Base-by-base conservation (phyloP, 1,140 invertebrate species). In the Tetragonula clypearis region DNA sequence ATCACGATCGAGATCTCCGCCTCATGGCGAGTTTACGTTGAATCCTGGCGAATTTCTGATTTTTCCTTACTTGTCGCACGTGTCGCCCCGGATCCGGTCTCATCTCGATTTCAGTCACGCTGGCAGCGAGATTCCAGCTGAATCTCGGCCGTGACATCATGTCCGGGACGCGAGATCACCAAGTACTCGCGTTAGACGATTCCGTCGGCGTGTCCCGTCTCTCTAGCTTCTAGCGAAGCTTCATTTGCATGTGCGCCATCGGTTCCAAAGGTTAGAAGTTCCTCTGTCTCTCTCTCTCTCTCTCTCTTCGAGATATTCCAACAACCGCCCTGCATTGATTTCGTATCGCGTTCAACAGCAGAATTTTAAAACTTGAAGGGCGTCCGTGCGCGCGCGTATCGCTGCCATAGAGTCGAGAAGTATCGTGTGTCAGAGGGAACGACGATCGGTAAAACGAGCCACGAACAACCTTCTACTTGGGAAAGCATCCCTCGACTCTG, bases 331-430 rank as follows among this genome's bases (percentile, higher is more conserved):
- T 68, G 87, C 91, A 92, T 93, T 91, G 92, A 93, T 92, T 93
- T 92, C 90, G 90, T 90, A 91, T 93, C 87, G 79, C 62, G 86
- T 91, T 88, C 83, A 82, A 68, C 85, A 86, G 81, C 72, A 88
- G 91, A 93, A 91, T 91, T 88, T 87, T 89, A 88, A 90, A 93
- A 92, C 90, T 92, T 90, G 89, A 89, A 79, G 79, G 89, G 86
- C 86, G 79, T 93, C 90, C 35, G 66, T 53, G 62, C 74, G 35
- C 30, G 49, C 21, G 49, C 49, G 49, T 17, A 8, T 49, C 26
- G 15, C 21, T 17, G 30, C 62, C 23, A 55, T 72, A 49, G 80
- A 76, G 62, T 73, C 65, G 72, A 69, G 9, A 30, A 71, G 91
- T 87, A 85, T 92, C 91, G 89, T 90, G 84, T 92, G 68, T 93